phyloP scores from a whole-genome alignment of 2,797 vertebrate species.

The Cryptoblepharus egeriae region DNA sequence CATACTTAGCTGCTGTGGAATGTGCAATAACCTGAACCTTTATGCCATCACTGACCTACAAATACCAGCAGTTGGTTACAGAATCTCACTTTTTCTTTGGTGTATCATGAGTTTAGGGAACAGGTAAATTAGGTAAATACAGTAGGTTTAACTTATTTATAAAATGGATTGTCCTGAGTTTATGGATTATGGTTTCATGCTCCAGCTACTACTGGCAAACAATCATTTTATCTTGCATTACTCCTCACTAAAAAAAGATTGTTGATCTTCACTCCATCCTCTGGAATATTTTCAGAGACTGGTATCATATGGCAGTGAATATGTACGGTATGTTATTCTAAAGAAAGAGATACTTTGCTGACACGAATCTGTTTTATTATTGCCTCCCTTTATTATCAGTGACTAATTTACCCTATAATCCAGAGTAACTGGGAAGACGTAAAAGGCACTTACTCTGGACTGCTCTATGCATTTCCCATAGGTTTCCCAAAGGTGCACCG shows the following conservation, averaged over 20 bases:
- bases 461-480: too few species aligned
- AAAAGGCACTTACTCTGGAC: too few species aligned
- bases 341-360: constrained; percentile 63
- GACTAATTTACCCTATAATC: too few species aligned
- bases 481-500: too few species aligned
- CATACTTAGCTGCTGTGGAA: constrained; percentile 24
- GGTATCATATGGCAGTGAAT: constrained; percentile 71
- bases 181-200: constrained; percentile 59
- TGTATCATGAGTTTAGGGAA: constrained; percentile 37
- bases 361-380: constrained; percentile 75
- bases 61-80: constrained; percentile 56
- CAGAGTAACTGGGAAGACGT: too few species aligned
- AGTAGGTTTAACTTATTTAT: constrained; percentile 70
- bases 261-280: constrained; percentile 61
- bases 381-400: constrained; percentile 71
- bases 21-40: constrained; percentile 47
- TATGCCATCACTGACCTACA: constrained; percentile 51
- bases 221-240: constrained; percentile 58
- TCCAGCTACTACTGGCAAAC: constrained; percentile 53
- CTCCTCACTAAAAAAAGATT: constrained; percentile 56
- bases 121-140: too few species aligned
- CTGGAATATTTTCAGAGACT: constrained; percentile 70
- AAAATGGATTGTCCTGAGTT: constrained; percentile 39
- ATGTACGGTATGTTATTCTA: constrained; percentile 66
- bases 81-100: constrained; percentile 47